Evolutionary conservation across 2,888 invertebrate genomes (phyloP).

Genomic region (Heliothis peltigera): DNA sequence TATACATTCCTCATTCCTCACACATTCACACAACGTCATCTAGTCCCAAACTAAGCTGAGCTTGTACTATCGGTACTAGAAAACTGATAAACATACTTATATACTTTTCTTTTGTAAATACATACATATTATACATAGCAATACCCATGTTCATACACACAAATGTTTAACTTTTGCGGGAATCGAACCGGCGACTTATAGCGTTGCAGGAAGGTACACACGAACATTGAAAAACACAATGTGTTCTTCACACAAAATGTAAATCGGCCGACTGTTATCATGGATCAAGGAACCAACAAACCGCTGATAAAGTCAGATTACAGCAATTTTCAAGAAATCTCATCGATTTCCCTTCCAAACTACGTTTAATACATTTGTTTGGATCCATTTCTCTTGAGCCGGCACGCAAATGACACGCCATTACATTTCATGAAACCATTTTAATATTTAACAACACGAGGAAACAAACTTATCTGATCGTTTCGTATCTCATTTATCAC

Average conservation of each 20-base stretch:
- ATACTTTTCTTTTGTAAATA: no score
- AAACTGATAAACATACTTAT: no score
- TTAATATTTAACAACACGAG: constrained; percentile 38
- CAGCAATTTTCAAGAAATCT: constrained; percentile 16
- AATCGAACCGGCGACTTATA: no score
- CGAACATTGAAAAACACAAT: neutral
- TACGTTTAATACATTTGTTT: constrained; percentile 4
- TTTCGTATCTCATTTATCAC: constrained; percentile 50
- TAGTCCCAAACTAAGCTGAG: no score
- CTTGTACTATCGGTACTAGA: no score
- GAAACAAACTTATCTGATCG: constrained; percentile 51
- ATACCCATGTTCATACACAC: no score
- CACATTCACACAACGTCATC: no score
- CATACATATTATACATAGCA: no score
- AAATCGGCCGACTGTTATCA: constrained; percentile 9
- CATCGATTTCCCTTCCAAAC: constrained; percentile 28
- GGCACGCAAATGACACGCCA: neutral
- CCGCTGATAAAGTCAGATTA: constrained; percentile 31
- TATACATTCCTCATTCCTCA: no score
- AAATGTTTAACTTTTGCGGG: no score
- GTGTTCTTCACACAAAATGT: neutral
- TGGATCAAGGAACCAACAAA: constrained; percentile 29
- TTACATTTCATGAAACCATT: constrained; percentile 28
- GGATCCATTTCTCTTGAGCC: constrained; percentile 1
- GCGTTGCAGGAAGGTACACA: no score